Conservation (phyloP, 2,888 invertebrate genomes). For the Tipula lateralis region DNA sequence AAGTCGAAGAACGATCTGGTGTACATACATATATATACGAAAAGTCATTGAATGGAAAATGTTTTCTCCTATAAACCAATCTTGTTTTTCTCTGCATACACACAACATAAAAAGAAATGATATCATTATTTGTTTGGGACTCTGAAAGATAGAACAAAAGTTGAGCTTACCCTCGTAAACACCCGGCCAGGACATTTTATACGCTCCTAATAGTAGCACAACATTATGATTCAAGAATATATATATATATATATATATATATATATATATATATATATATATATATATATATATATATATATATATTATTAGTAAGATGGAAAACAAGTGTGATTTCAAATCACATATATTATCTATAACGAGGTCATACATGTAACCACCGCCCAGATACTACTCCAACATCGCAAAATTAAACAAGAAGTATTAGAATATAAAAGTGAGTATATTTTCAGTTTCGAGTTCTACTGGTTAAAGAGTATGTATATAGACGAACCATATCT, state of each 20-base stretch:
- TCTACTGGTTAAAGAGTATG: neutral
- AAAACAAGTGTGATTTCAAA: neutral
- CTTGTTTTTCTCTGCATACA: neutral
- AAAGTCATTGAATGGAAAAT: neutral
- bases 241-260: neutral
- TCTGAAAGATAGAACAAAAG: neutral
- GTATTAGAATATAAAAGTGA: neutral
- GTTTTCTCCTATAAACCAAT: neutral
- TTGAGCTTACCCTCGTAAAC: neutral
- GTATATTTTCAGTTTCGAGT: neutral
- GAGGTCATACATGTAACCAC: neutral
- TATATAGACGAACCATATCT: neutral
- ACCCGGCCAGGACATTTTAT: neutral
- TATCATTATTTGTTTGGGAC: neutral
- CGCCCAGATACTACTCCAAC: neutral
- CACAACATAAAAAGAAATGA: neutral
- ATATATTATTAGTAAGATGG: neutral
- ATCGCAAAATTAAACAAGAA: neutral
- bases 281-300: neutral
- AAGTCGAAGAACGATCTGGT: neutral
- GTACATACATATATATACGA: neutral
- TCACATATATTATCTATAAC: neutral
- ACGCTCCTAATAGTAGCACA: neutral
- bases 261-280: neutral
- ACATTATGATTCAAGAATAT: neutral